Conservation (phyloP, 2,797 vertebrate species). For the Rhincodon typus region DNA sequence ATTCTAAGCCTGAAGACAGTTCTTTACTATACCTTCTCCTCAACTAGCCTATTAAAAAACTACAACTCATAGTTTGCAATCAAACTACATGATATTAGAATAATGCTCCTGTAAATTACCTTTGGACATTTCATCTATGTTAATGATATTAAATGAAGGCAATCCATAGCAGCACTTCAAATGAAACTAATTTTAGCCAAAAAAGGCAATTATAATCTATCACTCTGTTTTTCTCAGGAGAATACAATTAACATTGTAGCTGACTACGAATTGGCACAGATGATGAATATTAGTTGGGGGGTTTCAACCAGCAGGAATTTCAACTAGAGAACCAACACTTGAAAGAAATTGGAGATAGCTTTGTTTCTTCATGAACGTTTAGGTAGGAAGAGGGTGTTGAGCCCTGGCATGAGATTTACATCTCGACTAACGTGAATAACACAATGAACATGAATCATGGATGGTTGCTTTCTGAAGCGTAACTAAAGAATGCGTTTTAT, state of each 20-base stretch:
- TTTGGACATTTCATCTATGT: too few species aligned
- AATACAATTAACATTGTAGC: neutral
- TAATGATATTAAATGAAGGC: too few species aligned
- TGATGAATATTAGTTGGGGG: conserved; percentile 4
- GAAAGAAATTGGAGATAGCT: neutral
- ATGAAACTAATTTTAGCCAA: neutral
- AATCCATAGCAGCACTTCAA: neutral
- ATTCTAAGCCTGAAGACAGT: too few species aligned
- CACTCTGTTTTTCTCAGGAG: neutral
- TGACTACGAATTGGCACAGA: neutral
- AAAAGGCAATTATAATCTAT: neutral
- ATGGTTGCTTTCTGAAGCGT: neutral
- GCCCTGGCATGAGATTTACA: neutral
- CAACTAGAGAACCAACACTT: neutral
- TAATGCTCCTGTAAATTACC: too few species aligned
- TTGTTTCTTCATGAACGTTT: neutral
- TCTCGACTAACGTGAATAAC: neutral
- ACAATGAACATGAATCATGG: neutral
- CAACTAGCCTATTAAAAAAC: too few species aligned
- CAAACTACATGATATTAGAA: too few species aligned
- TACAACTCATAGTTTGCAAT: too few species aligned
- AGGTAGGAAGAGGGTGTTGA: neutral
- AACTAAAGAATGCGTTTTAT: neutral
- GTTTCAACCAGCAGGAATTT: neutral
- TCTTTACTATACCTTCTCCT: too few species aligned